These are phyloP conservation scores for Asteroscopus sphinx DNA, from an alignment of 2,888 invertebrate species.

Conservation along the genomic window DNA sequence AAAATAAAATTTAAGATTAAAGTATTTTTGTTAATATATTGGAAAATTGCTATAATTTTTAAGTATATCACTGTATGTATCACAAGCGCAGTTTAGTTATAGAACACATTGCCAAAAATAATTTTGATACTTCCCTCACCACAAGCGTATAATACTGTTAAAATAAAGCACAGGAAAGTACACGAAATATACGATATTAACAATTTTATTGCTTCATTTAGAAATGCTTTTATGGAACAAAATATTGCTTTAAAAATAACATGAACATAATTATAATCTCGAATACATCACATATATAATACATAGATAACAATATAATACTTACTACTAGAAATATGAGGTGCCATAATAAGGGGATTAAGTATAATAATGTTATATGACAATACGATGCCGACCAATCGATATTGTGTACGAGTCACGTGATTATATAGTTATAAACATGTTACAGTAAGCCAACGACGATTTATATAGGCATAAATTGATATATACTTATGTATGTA, in stretches of 20 bases:
- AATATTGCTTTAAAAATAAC: constrained; percentile 79
- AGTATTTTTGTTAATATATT: constrained; percentile 46
- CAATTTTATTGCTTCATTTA: constrained; percentile 78
- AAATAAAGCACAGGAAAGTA: constrained; percentile 55
- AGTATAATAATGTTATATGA: constrained; percentile 58
- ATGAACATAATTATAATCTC: constrained; percentile 78
- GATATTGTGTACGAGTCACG: constrained; percentile 54
- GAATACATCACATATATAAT: constrained; percentile 75
- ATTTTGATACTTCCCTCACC: constrained; percentile 52
- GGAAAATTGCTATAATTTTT: constrained; percentile 46
- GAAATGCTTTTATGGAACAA: constrained; percentile 73
- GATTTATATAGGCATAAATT: constrained; percentile 71
- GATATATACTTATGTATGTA: constrained; percentile 62
- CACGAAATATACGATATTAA: constrained; percentile 62
- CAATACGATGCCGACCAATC: constrained; percentile 59
- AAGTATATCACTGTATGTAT: constrained; percentile 56
- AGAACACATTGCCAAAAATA: constrained; percentile 45
- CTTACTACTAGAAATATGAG: constrained; percentile 79
- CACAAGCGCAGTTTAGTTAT: constrained; percentile 54
- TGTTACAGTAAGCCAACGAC: constrained; percentile 81
- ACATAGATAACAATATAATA: constrained; percentile 71
- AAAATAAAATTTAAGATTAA: constrained; percentile 38
- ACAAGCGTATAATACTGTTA: constrained; percentile 61
- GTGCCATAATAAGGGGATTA: constrained; percentile 71
- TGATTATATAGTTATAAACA: constrained; percentile 61